Conservation (phyloP, 2,113 vertebrate genomes). For the Natator depressus region DNA sequence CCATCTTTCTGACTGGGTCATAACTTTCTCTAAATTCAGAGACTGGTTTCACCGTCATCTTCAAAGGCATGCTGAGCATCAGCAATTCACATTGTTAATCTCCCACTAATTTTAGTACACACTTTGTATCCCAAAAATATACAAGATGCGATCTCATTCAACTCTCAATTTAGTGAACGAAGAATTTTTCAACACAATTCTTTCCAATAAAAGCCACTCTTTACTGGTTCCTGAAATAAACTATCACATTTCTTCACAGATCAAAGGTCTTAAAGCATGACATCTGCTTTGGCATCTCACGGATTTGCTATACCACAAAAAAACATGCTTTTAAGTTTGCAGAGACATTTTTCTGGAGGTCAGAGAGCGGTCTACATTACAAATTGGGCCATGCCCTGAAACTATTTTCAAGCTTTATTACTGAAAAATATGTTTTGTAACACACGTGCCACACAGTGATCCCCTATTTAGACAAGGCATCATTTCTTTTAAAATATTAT, state of each 20-base stretch:
- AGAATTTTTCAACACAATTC: neutral
- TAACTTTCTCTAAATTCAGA: neutral
- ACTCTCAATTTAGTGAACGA: neutral
- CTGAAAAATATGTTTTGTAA: neutral
- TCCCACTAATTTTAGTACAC: neutral
- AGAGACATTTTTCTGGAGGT: neutral
- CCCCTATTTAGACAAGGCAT: neutral
- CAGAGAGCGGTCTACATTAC: neutral
- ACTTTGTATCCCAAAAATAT: rapidly evolving
- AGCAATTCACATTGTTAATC: neutral
- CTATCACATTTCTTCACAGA: neutral
- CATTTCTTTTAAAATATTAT: neutral
- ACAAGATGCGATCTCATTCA: neutral
- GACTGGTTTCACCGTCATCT: neutral
- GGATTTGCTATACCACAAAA: neutral
- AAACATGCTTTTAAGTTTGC: neutral
- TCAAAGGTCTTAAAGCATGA: slow-evolving; percentile 1
- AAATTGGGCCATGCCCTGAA: neutral
- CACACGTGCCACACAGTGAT: neutral
- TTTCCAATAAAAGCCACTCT: neutral
- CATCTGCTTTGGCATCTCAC: neutral
- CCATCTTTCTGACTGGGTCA: rapidly evolving
- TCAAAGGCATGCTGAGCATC: neutral
- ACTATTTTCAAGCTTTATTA: slow-evolving; percentile 5
- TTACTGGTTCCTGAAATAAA: neutral